Percentiles rank a stretch among this genome's conserved stretches.
Conservation (phyloP, 2,888 invertebrate genomes). For the Phlogophora meticulosa region DNA sequence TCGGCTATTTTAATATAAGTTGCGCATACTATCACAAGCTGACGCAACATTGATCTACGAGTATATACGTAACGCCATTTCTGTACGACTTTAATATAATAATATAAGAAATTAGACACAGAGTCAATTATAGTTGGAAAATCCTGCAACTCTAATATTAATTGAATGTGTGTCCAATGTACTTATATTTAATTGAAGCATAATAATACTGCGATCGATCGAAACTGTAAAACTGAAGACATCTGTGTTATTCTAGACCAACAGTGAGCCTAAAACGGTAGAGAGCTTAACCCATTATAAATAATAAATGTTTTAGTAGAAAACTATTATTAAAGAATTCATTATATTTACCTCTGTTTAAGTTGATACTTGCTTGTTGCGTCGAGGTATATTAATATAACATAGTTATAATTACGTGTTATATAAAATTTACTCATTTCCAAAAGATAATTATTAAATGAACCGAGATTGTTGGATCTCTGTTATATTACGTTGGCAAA, state of each 20-base stretch:
- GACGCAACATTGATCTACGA: constrained; percentile 49
- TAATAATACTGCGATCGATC: constrained; percentile 46
- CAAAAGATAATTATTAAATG: constrained; percentile 66
- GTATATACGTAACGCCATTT: constrained; percentile 20
- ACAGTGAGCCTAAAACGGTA: constrained; percentile 88
- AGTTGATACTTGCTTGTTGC: constrained; percentile 89
- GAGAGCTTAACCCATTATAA: constrained; percentile 89
- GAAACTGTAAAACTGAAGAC: constrained; percentile 68
- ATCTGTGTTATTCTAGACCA: constrained; percentile 84
- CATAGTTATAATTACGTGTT: constrained; percentile 82
- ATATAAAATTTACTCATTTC: constrained; percentile 76
- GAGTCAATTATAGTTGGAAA: constrained; percentile 65
- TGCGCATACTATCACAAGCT: constrained; percentile 57
- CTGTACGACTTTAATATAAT: constrained; percentile 1
- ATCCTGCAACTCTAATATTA: constrained; percentile 76
- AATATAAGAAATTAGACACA: constrained; percentile 47
- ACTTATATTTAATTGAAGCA: constrained; percentile 8
- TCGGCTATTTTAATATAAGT: constrained; percentile 55
- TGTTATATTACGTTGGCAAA: constrained; percentile 77
- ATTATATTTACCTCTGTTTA: constrained; percentile 89
- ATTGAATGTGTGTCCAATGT: constrained; percentile 60
- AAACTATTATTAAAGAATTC: constrained; percentile 84
- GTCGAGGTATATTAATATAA: constrained; percentile 80
- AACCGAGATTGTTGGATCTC: constrained; percentile 75
- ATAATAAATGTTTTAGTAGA: constrained; percentile 88